Conservation (phyloP, 2,113 vertebrate species). For the Odobenus rosmarus region DNA sequence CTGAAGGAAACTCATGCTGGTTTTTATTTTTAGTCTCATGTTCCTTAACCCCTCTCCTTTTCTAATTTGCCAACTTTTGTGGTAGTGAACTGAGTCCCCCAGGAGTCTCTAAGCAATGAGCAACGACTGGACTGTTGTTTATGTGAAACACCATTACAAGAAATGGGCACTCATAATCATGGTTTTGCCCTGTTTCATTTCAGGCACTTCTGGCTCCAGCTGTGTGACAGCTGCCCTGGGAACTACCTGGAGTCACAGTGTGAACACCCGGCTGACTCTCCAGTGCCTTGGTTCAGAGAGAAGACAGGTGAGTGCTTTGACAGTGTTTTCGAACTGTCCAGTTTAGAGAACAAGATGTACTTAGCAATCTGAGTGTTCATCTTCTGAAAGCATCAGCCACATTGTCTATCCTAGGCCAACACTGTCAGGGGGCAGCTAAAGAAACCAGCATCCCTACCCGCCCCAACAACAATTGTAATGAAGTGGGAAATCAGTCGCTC, state of each 20-base stretch:
- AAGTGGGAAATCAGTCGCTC: background rate
- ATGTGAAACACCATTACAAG: background rate
- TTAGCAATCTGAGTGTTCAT: background rate
- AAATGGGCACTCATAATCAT: background rate
- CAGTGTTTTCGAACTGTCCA: background rate
- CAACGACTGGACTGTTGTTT: background rate
- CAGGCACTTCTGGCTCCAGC: constrained; percentile 82
- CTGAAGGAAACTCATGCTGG: background rate
- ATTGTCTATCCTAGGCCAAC: background rate
- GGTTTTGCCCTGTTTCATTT: constrained; percentile 37
- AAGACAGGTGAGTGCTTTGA: constrained; percentile 86
- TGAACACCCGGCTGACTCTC: constrained; percentile 91
- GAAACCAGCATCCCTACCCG: background rate
- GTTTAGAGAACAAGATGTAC: background rate
- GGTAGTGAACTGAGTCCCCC: background rate
- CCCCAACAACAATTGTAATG: background rate
- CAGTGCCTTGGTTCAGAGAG: constrained; percentile 83
- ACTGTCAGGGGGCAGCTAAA: background rate
- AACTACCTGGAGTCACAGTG: constrained; percentile 91
- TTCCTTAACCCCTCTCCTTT: background rate
- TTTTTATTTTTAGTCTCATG: constrained; percentile 28
- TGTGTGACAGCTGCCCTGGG: constrained; percentile 89
- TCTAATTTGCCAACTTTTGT: background rate
- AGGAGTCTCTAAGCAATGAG: background rate
- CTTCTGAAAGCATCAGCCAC: background rate